These are phyloP conservation scores for Hermetia illucens DNA, from an alignment of 1,140 invertebrate species.

Conservation along the genomic window DNA sequence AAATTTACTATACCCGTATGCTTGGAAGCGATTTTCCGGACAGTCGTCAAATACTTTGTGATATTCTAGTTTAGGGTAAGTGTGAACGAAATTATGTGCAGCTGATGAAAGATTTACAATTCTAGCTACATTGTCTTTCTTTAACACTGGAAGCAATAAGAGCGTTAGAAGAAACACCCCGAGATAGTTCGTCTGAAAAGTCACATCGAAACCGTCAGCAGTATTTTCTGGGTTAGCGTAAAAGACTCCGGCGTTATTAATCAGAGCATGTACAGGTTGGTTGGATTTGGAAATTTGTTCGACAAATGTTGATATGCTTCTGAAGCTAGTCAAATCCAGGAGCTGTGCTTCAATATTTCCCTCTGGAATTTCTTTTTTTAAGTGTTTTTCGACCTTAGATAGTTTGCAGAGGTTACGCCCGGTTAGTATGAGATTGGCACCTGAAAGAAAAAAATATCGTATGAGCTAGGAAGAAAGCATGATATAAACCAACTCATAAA, in stretches of 20 bases:
- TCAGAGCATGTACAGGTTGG: constrained; percentile 31
- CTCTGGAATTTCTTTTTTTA: constrained; percentile 21
- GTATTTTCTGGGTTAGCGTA: constrained; percentile 36
- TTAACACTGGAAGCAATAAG: constrained; percentile 15
- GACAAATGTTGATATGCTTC: constrained; percentile 20
- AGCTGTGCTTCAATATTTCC: constrained; percentile 20
- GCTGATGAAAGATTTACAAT: constrained; percentile 26
- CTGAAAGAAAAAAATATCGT: constrained; percentile 24
- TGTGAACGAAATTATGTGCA: constrained; percentile 19
- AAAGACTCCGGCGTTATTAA: constrained; percentile 49
- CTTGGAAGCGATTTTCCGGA: neutral
- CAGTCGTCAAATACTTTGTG: neutral
- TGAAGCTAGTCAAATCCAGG: constrained; percentile 22
- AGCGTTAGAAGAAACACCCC: constrained; percentile 28
- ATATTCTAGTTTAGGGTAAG: constrained; percentile 5
- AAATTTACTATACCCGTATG: constrained; percentile 1
- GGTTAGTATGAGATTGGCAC: constrained; percentile 36
- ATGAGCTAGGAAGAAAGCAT: no score
- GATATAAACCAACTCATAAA: no score
- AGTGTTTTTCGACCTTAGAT: constrained; percentile 28
- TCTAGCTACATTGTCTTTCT: constrained; percentile 15
- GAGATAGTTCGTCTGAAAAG: constrained; percentile 49
- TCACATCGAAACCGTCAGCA: constrained; percentile 41
- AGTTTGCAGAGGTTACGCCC: constrained; percentile 36
- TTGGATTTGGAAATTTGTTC: constrained; percentile 15